Percentiles rank a stretch among this genome's conserved stretches.
Evolutionary conservation across 2,797 vertebrate species (phyloP).

Genomic region (Capromys pilorides): DNA sequence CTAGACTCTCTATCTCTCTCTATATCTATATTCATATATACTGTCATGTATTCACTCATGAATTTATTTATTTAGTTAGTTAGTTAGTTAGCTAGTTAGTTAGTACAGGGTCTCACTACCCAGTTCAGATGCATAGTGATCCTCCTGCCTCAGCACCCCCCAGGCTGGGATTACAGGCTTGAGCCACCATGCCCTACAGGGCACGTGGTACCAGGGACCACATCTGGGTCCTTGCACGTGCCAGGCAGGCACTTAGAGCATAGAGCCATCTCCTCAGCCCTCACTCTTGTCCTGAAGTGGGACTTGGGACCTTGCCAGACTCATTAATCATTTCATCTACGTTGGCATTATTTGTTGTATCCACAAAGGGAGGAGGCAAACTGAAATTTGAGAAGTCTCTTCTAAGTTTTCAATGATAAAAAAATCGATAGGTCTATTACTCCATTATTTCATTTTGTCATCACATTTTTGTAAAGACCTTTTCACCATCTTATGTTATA

Average conservation of each 20-base stretch:
- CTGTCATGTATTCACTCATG: background rate
- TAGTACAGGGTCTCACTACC: no score
- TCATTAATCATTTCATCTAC: background rate
- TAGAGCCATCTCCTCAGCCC: no score
- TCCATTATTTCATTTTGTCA: background rate
- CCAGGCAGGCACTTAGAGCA: no score
- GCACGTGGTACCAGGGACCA: no score
- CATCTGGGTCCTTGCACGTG: no score
- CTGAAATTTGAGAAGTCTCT: background rate
- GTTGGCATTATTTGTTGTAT: background rate
- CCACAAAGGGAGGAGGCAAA: background rate
- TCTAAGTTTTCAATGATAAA: background rate
- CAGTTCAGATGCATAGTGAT: no score
- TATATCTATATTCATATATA: background rate
- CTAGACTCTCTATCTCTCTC: background rate
- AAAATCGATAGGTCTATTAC: background rate
- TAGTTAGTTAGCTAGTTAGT: no score
- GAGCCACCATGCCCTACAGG: no score
- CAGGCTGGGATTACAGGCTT: no score
- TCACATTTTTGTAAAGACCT: background rate
- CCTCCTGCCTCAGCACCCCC: no score
- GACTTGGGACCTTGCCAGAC: background rate
- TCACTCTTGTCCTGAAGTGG: background rate
- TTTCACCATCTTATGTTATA: background rate
- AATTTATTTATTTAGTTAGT: no score